Conservation (phyloP, 1,140 invertebrate species). For the Aphidius ervi region DNA sequence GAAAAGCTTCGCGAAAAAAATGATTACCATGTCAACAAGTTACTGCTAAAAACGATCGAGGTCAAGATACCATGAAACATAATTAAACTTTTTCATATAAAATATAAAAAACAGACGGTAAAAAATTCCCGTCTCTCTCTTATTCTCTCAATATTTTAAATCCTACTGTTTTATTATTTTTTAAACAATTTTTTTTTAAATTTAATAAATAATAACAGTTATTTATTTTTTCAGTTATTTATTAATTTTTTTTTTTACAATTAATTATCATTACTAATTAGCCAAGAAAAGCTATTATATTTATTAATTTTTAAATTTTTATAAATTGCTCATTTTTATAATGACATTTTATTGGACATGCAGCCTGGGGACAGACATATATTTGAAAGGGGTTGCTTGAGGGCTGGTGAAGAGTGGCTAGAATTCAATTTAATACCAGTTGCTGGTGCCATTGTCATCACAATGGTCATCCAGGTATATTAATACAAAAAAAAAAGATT, state of each 20-base stretch:
- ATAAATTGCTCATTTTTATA: constrained; percentile 32
- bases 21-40: constrained; percentile 21
- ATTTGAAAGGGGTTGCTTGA: constrained; percentile 89
- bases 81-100: constrained; percentile 20
- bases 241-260: too few species aligned
- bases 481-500: neutral
- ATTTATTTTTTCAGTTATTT: too few species aligned
- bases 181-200: neutral
- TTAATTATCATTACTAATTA: constrained; percentile 12
- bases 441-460: constrained; percentile 74
- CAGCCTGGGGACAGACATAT: constrained; percentile 81
- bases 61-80: constrained; percentile 29
- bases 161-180: neutral
- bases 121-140: constrained; percentile 4
- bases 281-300: constrained; percentile 52
- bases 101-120: constrained; percentile 16
- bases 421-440: constrained; percentile 86
- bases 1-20: constrained; percentile 13
- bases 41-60: constrained; percentile 23
- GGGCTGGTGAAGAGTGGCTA: constrained; percentile 90
- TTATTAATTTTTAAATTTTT: constrained; percentile 16
- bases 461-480: constrained; percentile 79
- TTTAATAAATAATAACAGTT: constrained; percentile 6
- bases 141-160: neutral
- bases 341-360: constrained; percentile 36